These are phyloP conservation scores for Trinorchestia longiramus DNA, from an alignment of 1,140 invertebrate genomes.

Conservation along the genomic window DNA sequence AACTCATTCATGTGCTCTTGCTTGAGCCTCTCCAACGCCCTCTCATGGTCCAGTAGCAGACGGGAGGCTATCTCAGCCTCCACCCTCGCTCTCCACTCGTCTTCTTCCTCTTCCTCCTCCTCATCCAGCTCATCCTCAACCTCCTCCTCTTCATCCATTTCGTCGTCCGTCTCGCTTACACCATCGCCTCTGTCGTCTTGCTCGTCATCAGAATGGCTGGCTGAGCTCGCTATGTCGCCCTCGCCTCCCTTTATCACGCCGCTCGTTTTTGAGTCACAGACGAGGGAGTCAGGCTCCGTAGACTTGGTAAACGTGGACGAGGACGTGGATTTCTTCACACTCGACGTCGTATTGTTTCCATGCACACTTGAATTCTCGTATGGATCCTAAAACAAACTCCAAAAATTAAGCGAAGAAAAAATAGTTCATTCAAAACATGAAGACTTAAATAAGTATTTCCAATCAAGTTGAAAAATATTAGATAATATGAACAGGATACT, in stretches of 20 bases:
- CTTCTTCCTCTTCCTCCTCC: conserved; percentile 49
- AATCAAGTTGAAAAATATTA: too few species aligned
- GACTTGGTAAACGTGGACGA: background rate
- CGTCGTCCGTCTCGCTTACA: conserved; percentile 47
- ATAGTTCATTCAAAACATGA: background rate
- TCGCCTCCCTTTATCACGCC: background rate
- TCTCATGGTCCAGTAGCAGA: conserved; percentile 77
- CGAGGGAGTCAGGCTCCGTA: background rate
- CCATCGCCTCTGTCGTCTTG: conserved; percentile 53
- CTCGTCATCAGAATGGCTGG: conserved; percentile 38
- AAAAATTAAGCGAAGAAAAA: background rate
- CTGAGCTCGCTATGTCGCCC: background rate
- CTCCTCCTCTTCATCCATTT: conserved; percentile 45
- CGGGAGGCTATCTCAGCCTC: conserved; percentile 75
- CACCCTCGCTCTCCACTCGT: conserved; percentile 67
- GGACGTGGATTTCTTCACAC: background rate
- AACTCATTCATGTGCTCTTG: conserved; percentile 67
- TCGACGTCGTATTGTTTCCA: background rate
- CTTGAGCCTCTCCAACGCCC: conserved; percentile 69
- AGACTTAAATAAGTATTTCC: background rate
- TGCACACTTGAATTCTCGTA: background rate
- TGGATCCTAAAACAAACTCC: background rate
- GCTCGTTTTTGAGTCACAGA: background rate
- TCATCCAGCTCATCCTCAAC: conserved; percentile 34
- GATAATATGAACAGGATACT: too few species aligned